phyloP scores from a whole-genome alignment of 2,113 vertebrate genomes.

The Cisticola juncidis region DNA sequence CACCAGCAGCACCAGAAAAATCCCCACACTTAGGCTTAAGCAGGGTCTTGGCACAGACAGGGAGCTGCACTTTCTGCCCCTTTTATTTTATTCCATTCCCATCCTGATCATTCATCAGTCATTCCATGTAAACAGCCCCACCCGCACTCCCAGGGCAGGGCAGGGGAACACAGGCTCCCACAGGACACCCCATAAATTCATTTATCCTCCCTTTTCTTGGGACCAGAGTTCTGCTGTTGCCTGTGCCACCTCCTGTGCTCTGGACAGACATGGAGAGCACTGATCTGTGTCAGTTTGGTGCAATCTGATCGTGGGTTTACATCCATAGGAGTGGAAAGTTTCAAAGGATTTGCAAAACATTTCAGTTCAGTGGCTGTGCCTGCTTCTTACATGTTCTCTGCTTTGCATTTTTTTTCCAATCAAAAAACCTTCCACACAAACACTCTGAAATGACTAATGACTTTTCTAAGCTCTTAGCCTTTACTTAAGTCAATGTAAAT shows the following conservation, averaged over 20 bases:
- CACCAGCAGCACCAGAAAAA: neutral
- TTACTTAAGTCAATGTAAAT: neutral
- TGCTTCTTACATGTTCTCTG: neutral
- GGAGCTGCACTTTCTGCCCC: neutral
- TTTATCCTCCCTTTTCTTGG: neutral
- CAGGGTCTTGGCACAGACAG: neutral
- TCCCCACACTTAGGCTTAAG: neutral
- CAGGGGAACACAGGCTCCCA: rapidly evolving
- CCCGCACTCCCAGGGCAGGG: neutral
- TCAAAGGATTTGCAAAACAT: neutral
- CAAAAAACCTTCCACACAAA: neutral
- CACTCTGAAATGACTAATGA: neutral
- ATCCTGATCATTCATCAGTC: rapidly evolving
- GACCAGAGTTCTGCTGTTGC: neutral
- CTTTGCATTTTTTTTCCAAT: neutral
- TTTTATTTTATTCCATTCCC: neutral
- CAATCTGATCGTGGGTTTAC: neutral
- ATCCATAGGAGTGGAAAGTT: neutral
- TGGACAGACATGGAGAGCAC: rapidly evolving
- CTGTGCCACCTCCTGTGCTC: neutral
- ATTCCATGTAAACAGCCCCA: rapidly evolving
- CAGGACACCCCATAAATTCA: rapidly evolving
- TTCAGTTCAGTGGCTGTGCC: neutral
- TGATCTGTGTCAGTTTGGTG: neutral
- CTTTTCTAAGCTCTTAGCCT: neutral